Evolutionary conservation across 2,797 vertebrate genomes (phyloP).

Genomic region (Sebastes steindachneri): DNA sequence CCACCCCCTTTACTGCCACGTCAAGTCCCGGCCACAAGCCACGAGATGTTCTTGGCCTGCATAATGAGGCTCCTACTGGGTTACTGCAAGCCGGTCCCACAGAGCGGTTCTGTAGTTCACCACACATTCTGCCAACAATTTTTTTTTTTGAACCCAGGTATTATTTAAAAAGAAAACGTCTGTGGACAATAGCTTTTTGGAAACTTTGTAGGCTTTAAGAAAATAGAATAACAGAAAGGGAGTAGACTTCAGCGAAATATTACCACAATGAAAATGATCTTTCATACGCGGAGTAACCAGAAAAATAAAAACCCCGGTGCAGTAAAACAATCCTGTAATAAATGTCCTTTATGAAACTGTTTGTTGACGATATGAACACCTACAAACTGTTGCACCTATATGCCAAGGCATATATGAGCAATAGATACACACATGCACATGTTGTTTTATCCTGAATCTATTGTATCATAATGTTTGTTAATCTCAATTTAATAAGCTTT

Average conservation of each 20-base stretch:
- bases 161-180: constrained; percentile 22
- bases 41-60: constrained; percentile 67
- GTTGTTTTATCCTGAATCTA: too few relatives aligned
- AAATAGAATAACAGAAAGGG: neutral
- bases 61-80: constrained; percentile 51
- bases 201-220: neutral
- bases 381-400: too few relatives aligned
- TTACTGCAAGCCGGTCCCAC: constrained; percentile 54
- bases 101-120: constrained; percentile 46
- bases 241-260: neutral
- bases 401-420: neutral
- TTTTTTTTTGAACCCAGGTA: constrained; percentile 19
- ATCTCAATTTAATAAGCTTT: neutral
- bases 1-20: constrained; percentile 39
- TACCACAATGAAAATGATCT: neutral
- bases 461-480: too few relatives aligned
- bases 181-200: neutral
- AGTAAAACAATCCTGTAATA: neutral
- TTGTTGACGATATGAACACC: too few relatives aligned
- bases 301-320: neutral
- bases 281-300: neutral
- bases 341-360: neutral
- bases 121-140: neutral
- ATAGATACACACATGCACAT: neutral
- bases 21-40: constrained; percentile 71